Base-by-base conservation (phyloP, 1,140 invertebrate genomes). In the Phthorimaea operculella region DNA sequence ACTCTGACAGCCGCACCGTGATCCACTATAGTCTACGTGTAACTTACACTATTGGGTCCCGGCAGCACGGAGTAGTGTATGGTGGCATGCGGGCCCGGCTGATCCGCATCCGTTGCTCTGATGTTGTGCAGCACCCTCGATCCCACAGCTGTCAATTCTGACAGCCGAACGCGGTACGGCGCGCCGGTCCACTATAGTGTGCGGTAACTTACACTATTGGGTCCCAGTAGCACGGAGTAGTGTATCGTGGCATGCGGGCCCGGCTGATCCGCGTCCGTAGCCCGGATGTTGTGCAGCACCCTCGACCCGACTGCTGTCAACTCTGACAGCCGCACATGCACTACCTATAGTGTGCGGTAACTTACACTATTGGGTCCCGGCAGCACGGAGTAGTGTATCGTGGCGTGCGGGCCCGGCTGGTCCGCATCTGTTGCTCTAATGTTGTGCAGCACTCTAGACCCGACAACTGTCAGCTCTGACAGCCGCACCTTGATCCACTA, bases 181-280 rank as follows among this genome's bases (percentile, higher is more conserved):
- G 95, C 86, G n/a, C n/a, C n/a, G n/a, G n/a, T n/a, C n/a, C n/a
- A n/a, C n/a, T n/a, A n/a, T n/a, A n/a, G n/a, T n/a, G n/a, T n/a
- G n/a, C n/a, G n/a, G n/a, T n/a, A n/a, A n/a, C n/a, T n/a, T n/a
- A n/a, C n/a, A n/a, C n/a, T n/a, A n/a, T n/a, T n/a, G n/a, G n/a
- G n/a, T n/a, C n/a, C n/a, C n/a, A n/a, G n/a, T n/a, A n/a, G n/a
- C n/a, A n/a, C n/a, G n/a, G n/a, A n/a, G n/a, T n/a, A 97, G 68
- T 94, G 92, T 14, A 97, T 91, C 1, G 93, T 96, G 11, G 94
- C 95, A 85, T 93, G 96, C 14, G 94, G 93, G n/a, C 95, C 95
- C 17, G 92, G 92, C 77, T 96, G 94, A 87, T 97, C 96, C 53
- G 90, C 90, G 85, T 97, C 95, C 33, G 90, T 80, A 1, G 95